Evolutionary conservation across 2,797 vertebrate species (phyloP).

Genomic region (Ibycter americanus): DNA sequence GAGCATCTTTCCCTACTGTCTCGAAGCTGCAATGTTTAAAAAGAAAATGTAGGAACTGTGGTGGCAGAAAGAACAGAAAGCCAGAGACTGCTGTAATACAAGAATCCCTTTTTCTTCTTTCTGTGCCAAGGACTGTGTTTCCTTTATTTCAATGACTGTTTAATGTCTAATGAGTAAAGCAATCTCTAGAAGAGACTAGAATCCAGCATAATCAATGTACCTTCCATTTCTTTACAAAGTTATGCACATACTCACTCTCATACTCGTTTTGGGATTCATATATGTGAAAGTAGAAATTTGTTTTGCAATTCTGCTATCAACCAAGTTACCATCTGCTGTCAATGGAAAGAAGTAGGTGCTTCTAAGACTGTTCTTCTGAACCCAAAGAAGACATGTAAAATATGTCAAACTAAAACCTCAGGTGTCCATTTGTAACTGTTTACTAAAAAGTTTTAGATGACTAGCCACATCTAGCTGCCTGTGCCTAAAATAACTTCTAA

Average conservation of each 20-base stretch:
- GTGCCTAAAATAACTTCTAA: background rate
- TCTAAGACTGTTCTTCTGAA: background rate
- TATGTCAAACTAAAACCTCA: background rate
- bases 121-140: background rate
- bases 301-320: background rate
- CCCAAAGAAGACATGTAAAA: background rate
- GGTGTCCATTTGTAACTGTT: background rate
- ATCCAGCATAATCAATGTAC: background rate
- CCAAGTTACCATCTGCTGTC: background rate
- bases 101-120: background rate
- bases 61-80: background rate
- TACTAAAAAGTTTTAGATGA: background rate
- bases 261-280: background rate
- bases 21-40: background rate
- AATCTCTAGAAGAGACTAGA: background rate
- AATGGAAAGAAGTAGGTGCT: background rate
- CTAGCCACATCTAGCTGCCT: background rate
- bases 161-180: background rate
- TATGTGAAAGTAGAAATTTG: background rate
- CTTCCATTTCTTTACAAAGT: background rate
- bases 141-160: background rate
- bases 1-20: background rate
- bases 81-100: background rate
- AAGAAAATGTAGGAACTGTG: background rate
- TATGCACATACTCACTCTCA: background rate